phyloP scores from a whole-genome alignment of 2,113 vertebrate species.

The Hydrolagus affinis region DNA sequence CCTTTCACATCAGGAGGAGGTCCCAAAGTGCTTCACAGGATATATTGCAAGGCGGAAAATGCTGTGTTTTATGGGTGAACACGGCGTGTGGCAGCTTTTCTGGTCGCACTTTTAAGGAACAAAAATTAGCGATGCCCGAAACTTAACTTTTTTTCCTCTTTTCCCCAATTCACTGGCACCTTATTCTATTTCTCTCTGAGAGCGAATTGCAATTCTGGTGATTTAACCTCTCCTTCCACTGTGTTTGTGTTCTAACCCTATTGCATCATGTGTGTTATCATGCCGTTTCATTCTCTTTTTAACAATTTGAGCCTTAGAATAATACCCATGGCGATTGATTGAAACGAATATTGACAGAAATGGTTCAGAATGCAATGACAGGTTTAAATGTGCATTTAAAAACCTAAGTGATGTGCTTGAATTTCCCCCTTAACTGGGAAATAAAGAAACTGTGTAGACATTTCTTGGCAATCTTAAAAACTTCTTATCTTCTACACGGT shows the following conservation, averaged over 20 bases:
- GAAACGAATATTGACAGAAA: background rate
- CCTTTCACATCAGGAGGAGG: too few relatives aligned
- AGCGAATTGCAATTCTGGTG: background rate
- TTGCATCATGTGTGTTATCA: too few relatives aligned
- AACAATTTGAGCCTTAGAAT: background rate
- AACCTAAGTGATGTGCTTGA: too few relatives aligned
- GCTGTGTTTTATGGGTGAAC: too few relatives aligned
- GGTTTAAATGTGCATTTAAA: background rate
- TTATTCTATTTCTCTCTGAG: background rate
- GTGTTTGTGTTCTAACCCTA: background rate
- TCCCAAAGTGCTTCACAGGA: too few relatives aligned
- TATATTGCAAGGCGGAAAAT: too few relatives aligned
- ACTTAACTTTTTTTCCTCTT: too few relatives aligned
- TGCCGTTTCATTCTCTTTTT: background rate
- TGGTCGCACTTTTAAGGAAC: too few relatives aligned
- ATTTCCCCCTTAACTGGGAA: background rate
- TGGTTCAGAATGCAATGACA: background rate
- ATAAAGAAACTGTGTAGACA: background rate
- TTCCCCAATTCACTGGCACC: too few relatives aligned
- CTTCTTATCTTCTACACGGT: background rate
- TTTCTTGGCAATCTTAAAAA: background rate
- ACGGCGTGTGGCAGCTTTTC: too few relatives aligned
- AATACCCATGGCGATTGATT: background rate
- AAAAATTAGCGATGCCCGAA: too few relatives aligned
- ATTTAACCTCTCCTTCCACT: background rate